These are phyloP conservation scores for Bradypus variegatus DNA, from an alignment of 2,797 vertebrate species.

Conservation along the genomic window DNA sequence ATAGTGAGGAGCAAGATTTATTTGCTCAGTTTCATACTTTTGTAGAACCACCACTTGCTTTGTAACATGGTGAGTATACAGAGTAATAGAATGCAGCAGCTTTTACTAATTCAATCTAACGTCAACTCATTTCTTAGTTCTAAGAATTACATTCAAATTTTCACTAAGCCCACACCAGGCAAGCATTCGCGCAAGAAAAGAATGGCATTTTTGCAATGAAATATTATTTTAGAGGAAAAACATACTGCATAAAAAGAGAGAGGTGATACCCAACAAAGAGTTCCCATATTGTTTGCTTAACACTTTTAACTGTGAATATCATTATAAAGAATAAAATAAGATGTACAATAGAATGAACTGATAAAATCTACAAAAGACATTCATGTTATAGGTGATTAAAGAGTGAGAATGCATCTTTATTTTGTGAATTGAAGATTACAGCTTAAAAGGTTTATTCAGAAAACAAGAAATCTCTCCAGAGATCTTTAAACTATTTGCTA, in stretches of 20 bases:
- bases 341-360: not conserved
- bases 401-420: not conserved
- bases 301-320: not conserved
- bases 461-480: constrained; percentile 1
- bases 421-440: not conserved
- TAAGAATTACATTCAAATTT: constrained; percentile 2
- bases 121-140: not conserved
- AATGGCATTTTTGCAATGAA: constrained; percentile 3
- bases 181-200: not conserved
- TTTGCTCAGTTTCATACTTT: not conserved
- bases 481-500: constrained; percentile 7
- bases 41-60: not conserved
- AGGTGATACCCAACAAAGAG: not conserved
- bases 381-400: not conserved
- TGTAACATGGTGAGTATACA: not conserved
- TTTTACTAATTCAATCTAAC: not conserved
- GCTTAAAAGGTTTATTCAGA: not conserved
- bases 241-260: not conserved
- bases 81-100: not conserved
- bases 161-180: not conserved
- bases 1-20: not conserved
- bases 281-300: not conserved
- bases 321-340: not conserved
- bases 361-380: not conserved
- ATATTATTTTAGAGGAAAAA: not conserved